Conservation (phyloP, 2,113 vertebrate genomes). For the Prionailurus viverrinus region DNA sequence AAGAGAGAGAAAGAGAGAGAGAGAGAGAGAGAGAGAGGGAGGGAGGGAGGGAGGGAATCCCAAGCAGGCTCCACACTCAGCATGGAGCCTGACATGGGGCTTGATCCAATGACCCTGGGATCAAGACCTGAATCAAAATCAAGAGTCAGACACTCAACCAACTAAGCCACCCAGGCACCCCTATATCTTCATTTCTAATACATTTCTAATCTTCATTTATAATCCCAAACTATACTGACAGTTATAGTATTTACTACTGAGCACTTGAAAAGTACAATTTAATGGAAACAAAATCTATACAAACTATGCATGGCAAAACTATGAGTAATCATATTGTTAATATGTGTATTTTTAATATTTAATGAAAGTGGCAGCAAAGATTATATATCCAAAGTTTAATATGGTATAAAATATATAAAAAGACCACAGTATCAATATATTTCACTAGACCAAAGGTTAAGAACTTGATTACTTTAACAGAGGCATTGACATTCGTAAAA, state of each 20-base stretch:
- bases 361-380: background rate
- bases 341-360: background rate
- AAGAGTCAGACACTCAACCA: too few species aligned
- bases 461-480: background rate
- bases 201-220: background rate
- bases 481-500: background rate
- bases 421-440: background rate
- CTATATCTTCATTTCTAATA: background rate
- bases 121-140: too few species aligned
- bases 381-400: background rate
- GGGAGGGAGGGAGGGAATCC: too few species aligned
- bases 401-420: background rate
- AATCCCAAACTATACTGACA: background rate
- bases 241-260: background rate
- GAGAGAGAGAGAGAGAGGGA: rapidly evolving
- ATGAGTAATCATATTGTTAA: background rate
- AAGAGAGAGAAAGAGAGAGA: too few species aligned
- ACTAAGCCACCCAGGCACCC: too few species aligned
- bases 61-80: too few species aligned
- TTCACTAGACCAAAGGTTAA: background rate
- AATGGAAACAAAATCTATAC: background rate
- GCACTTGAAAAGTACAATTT: background rate
- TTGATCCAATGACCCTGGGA: too few species aligned
- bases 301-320: background rate
- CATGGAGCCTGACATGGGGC: too few species aligned